These are phyloP conservation scores for Aplysina aerophoba DNA, from an alignment of 37 sponge, comb jelly and placozoan species.

Conservation along the genomic window DNA sequence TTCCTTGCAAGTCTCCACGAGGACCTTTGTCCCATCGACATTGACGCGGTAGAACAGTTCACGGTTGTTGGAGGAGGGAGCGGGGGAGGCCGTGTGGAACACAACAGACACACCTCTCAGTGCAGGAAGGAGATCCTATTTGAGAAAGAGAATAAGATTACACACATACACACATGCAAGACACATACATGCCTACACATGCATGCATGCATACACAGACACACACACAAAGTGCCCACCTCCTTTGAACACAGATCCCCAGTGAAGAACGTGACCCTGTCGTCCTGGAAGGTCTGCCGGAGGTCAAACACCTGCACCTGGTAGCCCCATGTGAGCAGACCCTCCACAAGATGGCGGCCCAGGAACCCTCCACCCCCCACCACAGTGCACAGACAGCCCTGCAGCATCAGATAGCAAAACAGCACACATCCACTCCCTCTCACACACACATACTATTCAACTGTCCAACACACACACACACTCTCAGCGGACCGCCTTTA, in stretches of 20 bases:
- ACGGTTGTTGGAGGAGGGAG: slow-evolving; percentile 61
- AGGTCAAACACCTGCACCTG: slow-evolving; percentile 87
- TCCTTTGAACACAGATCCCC: slow-evolving; percentile 83
- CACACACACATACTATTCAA: too few species aligned
- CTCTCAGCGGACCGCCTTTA: too few species aligned
- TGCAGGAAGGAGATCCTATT: slow-evolving; percentile 68
- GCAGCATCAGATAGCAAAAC: neutral
- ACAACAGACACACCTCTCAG: slow-evolving; percentile 69
- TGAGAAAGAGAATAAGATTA: neutral
- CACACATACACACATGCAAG: neutral
- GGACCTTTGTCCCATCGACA: slow-evolving; percentile 69
- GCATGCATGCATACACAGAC: neutral
- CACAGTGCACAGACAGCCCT: slow-evolving; percentile 68
- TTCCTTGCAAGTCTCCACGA: slow-evolving; percentile 74
- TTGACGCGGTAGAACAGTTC: slow-evolving; percentile 81
- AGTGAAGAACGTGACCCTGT: slow-evolving; percentile 64
- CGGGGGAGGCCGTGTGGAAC: slow-evolving; percentile 84
- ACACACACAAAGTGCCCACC: slow-evolving; percentile 38
- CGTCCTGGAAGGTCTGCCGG: slow-evolving; percentile 45
- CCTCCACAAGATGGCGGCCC: slow-evolving; percentile 82
- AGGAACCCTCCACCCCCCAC: slow-evolving; percentile 93
- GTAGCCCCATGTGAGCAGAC: slow-evolving; percentile 74
- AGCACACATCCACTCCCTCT: too few species aligned
- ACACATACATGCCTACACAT: neutral
- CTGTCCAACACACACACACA: too few species aligned